Percentiles rank a stretch among this genome's conserved stretches.
These are phyloP conservation scores for Trachelipus rathkii DNA, from an alignment of 1,140 invertebrate genomes.

Conservation along the genomic window DNA sequence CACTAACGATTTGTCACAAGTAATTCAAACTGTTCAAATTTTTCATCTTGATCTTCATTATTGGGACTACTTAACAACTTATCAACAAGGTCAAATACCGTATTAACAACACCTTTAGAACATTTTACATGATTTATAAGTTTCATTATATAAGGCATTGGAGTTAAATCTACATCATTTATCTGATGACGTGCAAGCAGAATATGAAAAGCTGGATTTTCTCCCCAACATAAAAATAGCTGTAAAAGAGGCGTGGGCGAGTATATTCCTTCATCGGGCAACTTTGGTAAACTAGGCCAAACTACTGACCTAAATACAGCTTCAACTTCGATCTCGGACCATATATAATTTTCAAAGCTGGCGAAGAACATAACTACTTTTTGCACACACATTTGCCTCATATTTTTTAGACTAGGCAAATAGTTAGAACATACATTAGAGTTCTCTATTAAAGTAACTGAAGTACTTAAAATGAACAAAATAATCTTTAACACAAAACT, in stretches of 20 bases:
- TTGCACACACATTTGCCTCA: slow-evolving; percentile 52
- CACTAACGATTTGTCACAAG: background rate
- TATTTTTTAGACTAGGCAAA: slow-evolving; percentile 62
- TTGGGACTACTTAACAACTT: slow-evolving; percentile 64
- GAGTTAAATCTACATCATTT: slow-evolving; percentile 53
- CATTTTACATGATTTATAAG: slow-evolving; percentile 66
- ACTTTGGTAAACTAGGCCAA: slow-evolving; percentile 71
- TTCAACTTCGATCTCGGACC: slow-evolving; percentile 66
- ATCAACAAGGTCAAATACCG: slow-evolving; percentile 73
- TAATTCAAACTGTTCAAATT: slow-evolving; percentile 32
- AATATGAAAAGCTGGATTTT: slow-evolving; percentile 68
- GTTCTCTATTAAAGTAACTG: slow-evolving; percentile 58
- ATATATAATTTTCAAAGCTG: slow-evolving; percentile 71
- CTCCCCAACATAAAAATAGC: slow-evolving; percentile 69
- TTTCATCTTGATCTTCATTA: slow-evolving; percentile 51
- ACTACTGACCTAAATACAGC: slow-evolving; percentile 71
- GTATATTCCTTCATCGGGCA: slow-evolving; percentile 74
- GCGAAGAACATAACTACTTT: slow-evolving; percentile 65
- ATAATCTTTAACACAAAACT: slow-evolving; percentile 67
- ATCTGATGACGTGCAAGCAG: slow-evolving; percentile 62
- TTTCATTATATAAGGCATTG: slow-evolving; percentile 63
- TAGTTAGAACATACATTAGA: slow-evolving; percentile 61
- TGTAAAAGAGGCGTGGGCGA: slow-evolving; percentile 76
- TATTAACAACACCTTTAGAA: slow-evolving; percentile 61
- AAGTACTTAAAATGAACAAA: slow-evolving; percentile 62